These are phyloP conservation scores for Catocala sponsa DNA, from an alignment of 2,888 invertebrate species.

Conservation along the genomic window DNA sequence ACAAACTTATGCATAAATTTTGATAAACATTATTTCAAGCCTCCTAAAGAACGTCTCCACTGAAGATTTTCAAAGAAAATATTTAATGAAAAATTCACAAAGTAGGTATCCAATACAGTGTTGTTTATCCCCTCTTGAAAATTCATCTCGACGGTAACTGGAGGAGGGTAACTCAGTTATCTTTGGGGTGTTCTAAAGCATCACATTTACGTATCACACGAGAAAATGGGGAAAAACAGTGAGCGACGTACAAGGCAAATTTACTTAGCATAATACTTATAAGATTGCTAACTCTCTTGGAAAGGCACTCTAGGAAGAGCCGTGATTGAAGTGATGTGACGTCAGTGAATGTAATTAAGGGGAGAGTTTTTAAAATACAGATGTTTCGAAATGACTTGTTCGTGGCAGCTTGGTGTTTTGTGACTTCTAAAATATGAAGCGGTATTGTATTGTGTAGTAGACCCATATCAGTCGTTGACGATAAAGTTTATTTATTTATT, in stretches of 20 bases:
- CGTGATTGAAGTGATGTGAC: slow-evolving; percentile 43
- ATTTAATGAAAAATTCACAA: slow-evolving; percentile 48
- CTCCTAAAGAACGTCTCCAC: slow-evolving; percentile 27
- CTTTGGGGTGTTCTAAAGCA: slow-evolving; percentile 56
- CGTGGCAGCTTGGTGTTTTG: too few species aligned
- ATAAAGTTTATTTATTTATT: too few species aligned
- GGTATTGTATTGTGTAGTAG: too few species aligned
- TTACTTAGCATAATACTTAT: slow-evolving; percentile 59
- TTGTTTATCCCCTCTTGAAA: slow-evolving; percentile 47
- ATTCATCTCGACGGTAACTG: slow-evolving; percentile 45
- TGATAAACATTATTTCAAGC: slow-evolving; percentile 10
- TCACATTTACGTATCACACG: slow-evolving; percentile 54
- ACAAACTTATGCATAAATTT: background rate
- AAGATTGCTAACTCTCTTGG: slow-evolving; percentile 56
- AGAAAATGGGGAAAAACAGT: slow-evolving; percentile 54
- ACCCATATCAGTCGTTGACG: too few species aligned
- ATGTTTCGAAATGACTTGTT: background rate
- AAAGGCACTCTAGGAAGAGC: slow-evolving; percentile 45
- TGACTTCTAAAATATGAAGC: too few species aligned
- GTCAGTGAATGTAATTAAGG: slow-evolving; percentile 21
- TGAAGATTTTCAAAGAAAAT: slow-evolving; percentile 43
- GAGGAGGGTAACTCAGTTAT: slow-evolving; percentile 60
- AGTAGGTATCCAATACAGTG: slow-evolving; percentile 37
- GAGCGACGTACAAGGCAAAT: slow-evolving; percentile 55
- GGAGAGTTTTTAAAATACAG: slow-evolving; percentile 7